phyloP scores from a whole-genome alignment of 2,888 invertebrate species.

The Pemphredon lugubris region DNA sequence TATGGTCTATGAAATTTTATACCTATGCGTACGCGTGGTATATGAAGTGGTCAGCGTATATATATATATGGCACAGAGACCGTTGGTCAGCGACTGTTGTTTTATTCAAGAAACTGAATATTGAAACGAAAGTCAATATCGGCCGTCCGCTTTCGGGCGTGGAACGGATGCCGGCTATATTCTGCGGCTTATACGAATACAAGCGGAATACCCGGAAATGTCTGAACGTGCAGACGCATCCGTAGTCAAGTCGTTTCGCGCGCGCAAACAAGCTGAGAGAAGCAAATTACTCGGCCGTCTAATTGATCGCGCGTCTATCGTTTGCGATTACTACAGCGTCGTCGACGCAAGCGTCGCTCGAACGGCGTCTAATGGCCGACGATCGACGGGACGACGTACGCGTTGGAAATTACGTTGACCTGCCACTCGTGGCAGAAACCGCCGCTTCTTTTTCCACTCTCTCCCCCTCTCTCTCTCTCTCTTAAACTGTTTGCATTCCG shows the following conservation, averaged over 20 bases:
- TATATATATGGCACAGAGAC: neutral
- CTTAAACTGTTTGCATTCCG: neutral
- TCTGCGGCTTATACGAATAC: slow-evolving; percentile 46
- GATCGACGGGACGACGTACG: slow-evolving; percentile 40
- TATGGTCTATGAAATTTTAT: neutral
- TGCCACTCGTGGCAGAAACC: slow-evolving; percentile 14
- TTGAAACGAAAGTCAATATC: slow-evolving; percentile 66
- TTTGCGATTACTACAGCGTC: slow-evolving; percentile 49
- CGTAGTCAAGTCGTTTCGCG: slow-evolving; percentile 18
- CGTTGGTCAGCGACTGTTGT: slow-evolving; percentile 55
- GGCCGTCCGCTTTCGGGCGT: slow-evolving; percentile 48
- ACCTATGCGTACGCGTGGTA: neutral
- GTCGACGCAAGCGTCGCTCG: slow-evolving; percentile 33
- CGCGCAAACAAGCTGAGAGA: slow-evolving; percentile 19
- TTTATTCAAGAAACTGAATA: slow-evolving; percentile 69
- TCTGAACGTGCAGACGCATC: slow-evolving; percentile 43
- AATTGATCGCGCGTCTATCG: slow-evolving; percentile 73
- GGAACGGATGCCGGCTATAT: slow-evolving; percentile 49
- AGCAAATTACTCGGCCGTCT: slow-evolving; percentile 67
- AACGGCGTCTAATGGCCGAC: slow-evolving; percentile 44
- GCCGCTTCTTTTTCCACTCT: slow-evolving; percentile 11
- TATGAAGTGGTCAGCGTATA: neutral
- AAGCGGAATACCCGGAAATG: slow-evolving; percentile 40
- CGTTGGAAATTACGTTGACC: slow-evolving; percentile 28
- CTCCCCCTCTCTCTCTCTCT: slow-evolving; percentile 4